phyloP scores from a whole-genome alignment of 2,888 invertebrate genomes.

The Halictus quadricinctus region DNA sequence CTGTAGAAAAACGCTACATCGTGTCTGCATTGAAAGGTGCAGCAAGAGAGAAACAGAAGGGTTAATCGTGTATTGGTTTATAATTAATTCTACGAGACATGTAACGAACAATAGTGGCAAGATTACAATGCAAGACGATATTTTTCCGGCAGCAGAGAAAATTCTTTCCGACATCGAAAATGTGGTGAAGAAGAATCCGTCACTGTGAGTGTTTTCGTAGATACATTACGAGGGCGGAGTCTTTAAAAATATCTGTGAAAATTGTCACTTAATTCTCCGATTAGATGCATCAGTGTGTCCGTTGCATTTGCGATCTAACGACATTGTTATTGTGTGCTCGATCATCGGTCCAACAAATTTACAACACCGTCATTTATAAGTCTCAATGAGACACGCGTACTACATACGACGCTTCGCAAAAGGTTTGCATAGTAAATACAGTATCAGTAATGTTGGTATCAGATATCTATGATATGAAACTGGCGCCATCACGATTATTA shows the following conservation, averaged over 20 bases:
- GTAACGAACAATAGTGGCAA: conserved; percentile 66
- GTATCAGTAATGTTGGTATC: conserved; percentile 49
- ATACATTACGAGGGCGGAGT: conserved; percentile 68
- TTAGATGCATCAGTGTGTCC: neutral
- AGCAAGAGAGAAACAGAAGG: conserved; percentile 60
- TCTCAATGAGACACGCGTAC: conserved; percentile 36
- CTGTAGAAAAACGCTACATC: conserved; percentile 68
- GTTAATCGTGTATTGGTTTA: conserved; percentile 62
- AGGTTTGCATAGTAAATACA: conserved; percentile 57
- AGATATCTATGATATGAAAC: conserved; percentile 49
- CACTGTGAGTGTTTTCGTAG: conserved; percentile 86
- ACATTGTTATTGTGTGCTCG: neutral
- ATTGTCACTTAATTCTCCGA: conserved; percentile 26
- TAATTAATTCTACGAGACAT: conserved; percentile 69
- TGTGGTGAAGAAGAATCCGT: conserved; percentile 88
- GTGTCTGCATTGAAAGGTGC: conserved; percentile 69
- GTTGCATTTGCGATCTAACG: conserved; percentile 4
- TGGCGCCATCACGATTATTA: conserved; percentile 56
- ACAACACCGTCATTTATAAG: conserved; percentile 29
- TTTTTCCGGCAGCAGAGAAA: conserved; percentile 90
- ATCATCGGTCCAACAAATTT: conserved; percentile 18
- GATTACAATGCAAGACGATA: conserved; percentile 85
- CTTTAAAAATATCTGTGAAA: conserved; percentile 57
- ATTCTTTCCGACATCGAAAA: conserved; percentile 91
- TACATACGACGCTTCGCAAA: conserved; percentile 45